Evolutionary conservation across 2,888 invertebrate species (phyloP).

Genomic region (Tetranychus truncatus): DNA sequence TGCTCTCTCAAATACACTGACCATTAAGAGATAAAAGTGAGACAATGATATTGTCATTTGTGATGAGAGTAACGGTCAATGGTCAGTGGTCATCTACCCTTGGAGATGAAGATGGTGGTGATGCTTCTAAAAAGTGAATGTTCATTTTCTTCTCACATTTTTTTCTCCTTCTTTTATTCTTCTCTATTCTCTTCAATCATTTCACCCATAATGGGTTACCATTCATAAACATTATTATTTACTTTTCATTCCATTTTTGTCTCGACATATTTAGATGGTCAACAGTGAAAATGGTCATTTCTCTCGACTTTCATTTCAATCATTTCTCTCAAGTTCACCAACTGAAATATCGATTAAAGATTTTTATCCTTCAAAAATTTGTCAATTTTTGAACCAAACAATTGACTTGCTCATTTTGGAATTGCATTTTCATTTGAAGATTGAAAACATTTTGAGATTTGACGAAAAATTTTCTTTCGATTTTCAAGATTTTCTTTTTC

Average conservation of each 20-base stretch:
- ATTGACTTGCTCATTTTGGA: too few species aligned
- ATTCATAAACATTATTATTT: background rate
- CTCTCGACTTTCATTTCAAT: background rate
- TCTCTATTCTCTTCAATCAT: background rate
- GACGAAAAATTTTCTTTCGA: too few species aligned
- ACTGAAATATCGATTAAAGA: too few species aligned
- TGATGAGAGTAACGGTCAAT: background rate
- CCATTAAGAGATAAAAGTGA: too few species aligned
- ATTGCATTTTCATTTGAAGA: too few species aligned
- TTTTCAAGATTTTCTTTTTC: too few species aligned
- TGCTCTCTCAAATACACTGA: too few species aligned
- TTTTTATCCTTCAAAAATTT: too few species aligned
- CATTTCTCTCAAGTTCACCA: background rate
- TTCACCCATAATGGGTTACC: background rate
- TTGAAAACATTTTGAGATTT: too few species aligned
- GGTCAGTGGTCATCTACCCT: conserved; percentile 1
- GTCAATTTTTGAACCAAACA: too few species aligned
- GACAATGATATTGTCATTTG: too few species aligned
- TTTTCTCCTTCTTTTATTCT: background rate
- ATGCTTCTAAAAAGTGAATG: background rate
- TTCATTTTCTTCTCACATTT: background rate
- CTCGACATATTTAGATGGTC: background rate
- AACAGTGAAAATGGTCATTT: background rate
- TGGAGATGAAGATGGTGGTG: background rate
- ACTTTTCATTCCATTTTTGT: background rate